Percentiles rank a stretch among this genome's conserved stretches.
Conservation (phyloP, 2,797 vertebrate species). For the Furcifer pardalis region DNA sequence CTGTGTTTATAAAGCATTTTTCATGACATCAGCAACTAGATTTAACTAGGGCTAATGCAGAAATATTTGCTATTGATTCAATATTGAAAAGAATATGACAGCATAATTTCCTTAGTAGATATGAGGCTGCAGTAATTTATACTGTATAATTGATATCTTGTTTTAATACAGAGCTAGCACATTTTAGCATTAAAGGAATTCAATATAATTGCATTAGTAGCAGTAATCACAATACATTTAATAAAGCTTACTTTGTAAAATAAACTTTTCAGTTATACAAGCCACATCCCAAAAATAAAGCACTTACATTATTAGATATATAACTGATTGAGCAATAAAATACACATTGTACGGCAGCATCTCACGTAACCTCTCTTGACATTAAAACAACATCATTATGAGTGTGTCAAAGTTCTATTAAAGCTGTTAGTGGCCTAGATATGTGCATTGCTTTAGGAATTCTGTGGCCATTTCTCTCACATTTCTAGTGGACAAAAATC, state of each 20-base stretch:
- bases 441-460: background rate
- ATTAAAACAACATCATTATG: too few species aligned
- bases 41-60: constrained; percentile 59
- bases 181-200: constrained; percentile 31
- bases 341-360: too few species aligned
- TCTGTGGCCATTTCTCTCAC: background rate
- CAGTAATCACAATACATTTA: background rate
- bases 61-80: constrained; percentile 58
- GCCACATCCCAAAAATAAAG: too few species aligned
- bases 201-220: constrained; percentile 21
- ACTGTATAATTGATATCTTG: constrained; percentile 19
- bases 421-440: background rate
- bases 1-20: constrained; percentile 73
- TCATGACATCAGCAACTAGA: constrained; percentile 67
- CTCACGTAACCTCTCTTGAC: too few species aligned
- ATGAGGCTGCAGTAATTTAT: constrained; percentile 33
- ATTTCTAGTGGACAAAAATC: too few species aligned
- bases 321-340: background rate
- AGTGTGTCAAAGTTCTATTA: background rate
- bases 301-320: too few species aligned
- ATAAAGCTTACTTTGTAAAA: background rate
- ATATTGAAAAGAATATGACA: constrained; percentile 49
- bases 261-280: background rate
- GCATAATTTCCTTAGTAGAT: constrained; percentile 29
- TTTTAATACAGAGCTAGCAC: background rate